Evolutionary conservation across 2,113 vertebrate species (phyloP).

Genomic region (Clarias batrachus): DNA sequence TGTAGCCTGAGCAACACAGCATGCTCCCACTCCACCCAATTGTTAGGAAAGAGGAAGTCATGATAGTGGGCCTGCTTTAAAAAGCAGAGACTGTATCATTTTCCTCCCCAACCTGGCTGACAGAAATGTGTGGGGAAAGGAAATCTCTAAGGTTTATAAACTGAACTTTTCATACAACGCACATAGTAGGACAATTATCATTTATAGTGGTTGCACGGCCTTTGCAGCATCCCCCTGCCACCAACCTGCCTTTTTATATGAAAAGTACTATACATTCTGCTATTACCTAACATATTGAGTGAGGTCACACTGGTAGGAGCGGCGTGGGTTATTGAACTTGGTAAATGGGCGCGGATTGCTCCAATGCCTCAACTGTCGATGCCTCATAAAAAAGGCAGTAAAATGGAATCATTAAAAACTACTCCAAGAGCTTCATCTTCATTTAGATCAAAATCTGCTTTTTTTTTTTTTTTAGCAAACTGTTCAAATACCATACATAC

Average conservation of each 20-base stretch:
- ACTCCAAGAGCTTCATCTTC: slow-evolving; percentile 48
- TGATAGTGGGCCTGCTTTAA: slow-evolving; percentile 52
- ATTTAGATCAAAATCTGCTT: slow-evolving; percentile 43
- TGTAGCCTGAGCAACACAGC: slow-evolving; percentile 36
- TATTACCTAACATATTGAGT: slow-evolving; percentile 61
- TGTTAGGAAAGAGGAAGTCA: slow-evolving; percentile 35
- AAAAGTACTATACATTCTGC: slow-evolving; percentile 65
- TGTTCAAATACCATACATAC: slow-evolving; percentile 28
- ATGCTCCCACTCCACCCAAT: slow-evolving; percentile 30
- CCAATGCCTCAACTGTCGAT: slow-evolving; percentile 56
- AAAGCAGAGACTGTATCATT: slow-evolving; percentile 46
- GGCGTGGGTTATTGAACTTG: slow-evolving; percentile 51
- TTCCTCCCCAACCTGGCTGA: slow-evolving; percentile 31
- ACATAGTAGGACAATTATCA: slow-evolving; percentile 65
- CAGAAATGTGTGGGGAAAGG: slow-evolving; percentile 36
- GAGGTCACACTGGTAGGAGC: slow-evolving; percentile 46
- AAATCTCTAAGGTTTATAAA: slow-evolving; percentile 46
- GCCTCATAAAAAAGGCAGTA: slow-evolving; percentile 49
- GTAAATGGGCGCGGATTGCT: slow-evolving; percentile 57
- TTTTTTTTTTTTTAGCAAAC: slow-evolving; percentile 34
- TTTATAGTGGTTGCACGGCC: slow-evolving; percentile 66
- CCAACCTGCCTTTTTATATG: slow-evolving; percentile 53
- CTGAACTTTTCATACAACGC: slow-evolving; percentile 58
- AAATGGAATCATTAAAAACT: slow-evolving; percentile 53
- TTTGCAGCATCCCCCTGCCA: slow-evolving; percentile 50